Base-by-base conservation (phyloP, 2,888 invertebrate genomes). In the Cylloceria caligata region DNA sequence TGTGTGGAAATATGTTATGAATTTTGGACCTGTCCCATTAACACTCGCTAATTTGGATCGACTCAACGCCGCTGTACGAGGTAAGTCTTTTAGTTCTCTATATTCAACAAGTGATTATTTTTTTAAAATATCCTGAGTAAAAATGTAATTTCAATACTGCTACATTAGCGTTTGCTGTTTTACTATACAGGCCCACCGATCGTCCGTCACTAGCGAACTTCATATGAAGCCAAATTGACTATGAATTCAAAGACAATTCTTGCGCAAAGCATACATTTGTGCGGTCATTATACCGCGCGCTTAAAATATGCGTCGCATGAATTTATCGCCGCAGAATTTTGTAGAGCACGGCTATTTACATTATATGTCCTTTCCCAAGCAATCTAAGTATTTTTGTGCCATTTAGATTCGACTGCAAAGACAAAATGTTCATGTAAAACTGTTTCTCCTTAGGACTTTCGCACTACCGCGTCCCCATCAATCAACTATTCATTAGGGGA, bases 21-120 rank as follows among this genome's bases (percentile, higher is more conserved):
- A 91, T 82, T 90, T 91, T 67, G 91, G 92, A 75, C 91, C 93
- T 5, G 85, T 93, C 74, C 91, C 93, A 5, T 87, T 93, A 55
- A 93, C 93, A 0, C 88, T 93, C 49, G 89, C 90, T 19, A 93
- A 93, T 82, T 88, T 93, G 89, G 93, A 93, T 84, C 88, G 92
- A 76, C 88, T 93, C 80, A 91, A 92, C 86, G 92, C 93, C 42
- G 92, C 91, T 65, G 89, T 93, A 74, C 89, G 89, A 93, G 93
- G 93, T 92, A 72, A 88, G 86, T 68, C 27, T 49, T 6, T 11
- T 45, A 5, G 0, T n/a, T 16, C 30, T 21, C 36, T 65, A 19
- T 34, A 52, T 21, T 52, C n/a, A n/a, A n/a, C n/a, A n/a, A n/a
- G n/a, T n/a, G n/a, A n/a, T n/a, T n/a, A n/a, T n/a, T n/a, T n/a